Base-by-base conservation (phyloP, 1,140 invertebrate species). In the Hyles euphorbiae region DNA sequence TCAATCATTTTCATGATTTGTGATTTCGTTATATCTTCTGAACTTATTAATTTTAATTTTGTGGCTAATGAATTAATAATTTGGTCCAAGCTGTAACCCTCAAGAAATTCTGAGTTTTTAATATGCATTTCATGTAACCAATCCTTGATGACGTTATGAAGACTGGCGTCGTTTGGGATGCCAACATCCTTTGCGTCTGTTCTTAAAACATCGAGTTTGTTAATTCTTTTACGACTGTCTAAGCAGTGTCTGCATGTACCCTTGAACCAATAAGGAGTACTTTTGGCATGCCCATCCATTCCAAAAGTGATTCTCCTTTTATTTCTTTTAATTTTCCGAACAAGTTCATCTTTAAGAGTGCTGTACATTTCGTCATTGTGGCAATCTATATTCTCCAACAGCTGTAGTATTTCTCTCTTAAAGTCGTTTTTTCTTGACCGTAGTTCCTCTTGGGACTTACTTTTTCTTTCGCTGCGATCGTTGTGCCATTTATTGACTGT, bases 391-490 rank as follows among this genome's bases (percentile, higher is more conserved):
- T 7, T 45, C 5, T 32, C n/a, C 6, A 12, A 12, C 2, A 54
- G 36, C 36, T 32, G 4, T 36, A 22, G 9, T 11, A 22, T 34
- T 44, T 57, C 34, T 61, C 55, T 52, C 64, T 40, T 44, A 44
- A 45, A 22, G 55, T 60, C 12, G 10, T 62, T 9, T 58, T 65
- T 53, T 52, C 48, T 65, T 58, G 63, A 50, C 49, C 48, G 65
- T 8, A 74, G 11, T 46, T 68, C 56, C 47, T 72, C 73, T 43
- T 78, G 65, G 32, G 70, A 76, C 54, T 68, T 74, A 9, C 58
- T 69, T 54, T 61, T 61, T 51, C 65, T 73, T 34, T 60, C 33
- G 52, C 36, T 7, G 11, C 40, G 12, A 22, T 54, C n/a, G 2
- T 5, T 45, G 40, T 4, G 5, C 9, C 33, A 10, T 52, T n/a